Evolutionary conservation across 2,888 invertebrate genomes (phyloP), one percentile per base, ranked within the genome.

Genomic region (Pollenia labialis): DNA sequence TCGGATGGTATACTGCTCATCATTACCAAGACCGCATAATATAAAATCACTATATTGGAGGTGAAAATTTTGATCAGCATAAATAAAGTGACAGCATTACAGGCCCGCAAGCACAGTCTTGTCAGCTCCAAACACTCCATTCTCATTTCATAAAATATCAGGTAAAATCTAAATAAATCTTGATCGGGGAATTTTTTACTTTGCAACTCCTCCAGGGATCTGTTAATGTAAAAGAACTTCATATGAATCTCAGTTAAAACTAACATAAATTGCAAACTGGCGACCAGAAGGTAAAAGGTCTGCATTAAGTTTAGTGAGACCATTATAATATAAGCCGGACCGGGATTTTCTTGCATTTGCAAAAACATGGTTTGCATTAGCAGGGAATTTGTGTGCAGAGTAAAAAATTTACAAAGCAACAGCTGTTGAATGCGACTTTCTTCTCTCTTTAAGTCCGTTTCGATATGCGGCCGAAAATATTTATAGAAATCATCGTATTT

Each of bases 61-160:
- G 71, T 60, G 11, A 85, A 81, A 4, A 81, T 50, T 74, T 72
- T 76, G 4, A 77, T 32, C 4, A 81, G 16, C 76, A 81, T 68
- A 46, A 79, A 68, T 1, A 72, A 18, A 0, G 46, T 64, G 10
- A 74, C 18, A 0, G 40, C 12, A 9, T 11, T 60, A 40, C 42
- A 58, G 12, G 40, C 46, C 16, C 44, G 16, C 0, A 84, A 44
- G 11, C 64, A 42, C 0, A 10, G 10, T 0, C 18, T 4, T 0
- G 74, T 16, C 12, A 84, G 23, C 1, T 69, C 11, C 8, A 42
- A 44, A 18, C 79, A 60, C 11, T 52, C 40, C 46, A 48, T 23
- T 42, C 69, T 50, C 68, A 84, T 74, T 46, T 79, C 14, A 52
- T 80, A 84, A 14, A 84, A 52, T 14, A 23, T 52, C 9, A 16